These are phyloP conservation scores for Dicycla oo DNA, from an alignment of 2,888 invertebrate genomes.

Conservation along the genomic window DNA sequence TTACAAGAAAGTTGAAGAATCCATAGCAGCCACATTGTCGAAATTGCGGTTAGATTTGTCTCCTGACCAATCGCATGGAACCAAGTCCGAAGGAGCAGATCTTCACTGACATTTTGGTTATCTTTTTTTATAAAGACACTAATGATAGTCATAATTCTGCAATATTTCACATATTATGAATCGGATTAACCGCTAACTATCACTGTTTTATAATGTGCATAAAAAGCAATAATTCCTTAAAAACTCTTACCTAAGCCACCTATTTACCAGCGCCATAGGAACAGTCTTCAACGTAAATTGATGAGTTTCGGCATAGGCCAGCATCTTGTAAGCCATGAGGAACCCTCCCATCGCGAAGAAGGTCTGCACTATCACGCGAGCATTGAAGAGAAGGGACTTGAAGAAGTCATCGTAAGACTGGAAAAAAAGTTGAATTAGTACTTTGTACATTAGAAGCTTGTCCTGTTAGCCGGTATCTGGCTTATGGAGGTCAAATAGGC, in stretches of 20 bases:
- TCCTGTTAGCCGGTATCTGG: too few species aligned
- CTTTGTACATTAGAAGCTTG: not conserved
- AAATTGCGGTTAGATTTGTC: not conserved
- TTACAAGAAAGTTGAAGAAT: too few species aligned
- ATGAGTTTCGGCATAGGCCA: conserved; percentile 83
- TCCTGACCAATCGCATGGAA: not conserved
- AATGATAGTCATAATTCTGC: not conserved
- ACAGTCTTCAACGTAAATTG: conserved; percentile 82
- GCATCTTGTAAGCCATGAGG: conserved; percentile 88
- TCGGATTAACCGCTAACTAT: too few species aligned
- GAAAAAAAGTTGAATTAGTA: conserved; percentile 20
- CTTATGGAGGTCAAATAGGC: too few species aligned
- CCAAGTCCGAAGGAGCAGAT: not conserved
- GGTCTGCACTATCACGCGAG: conserved; percentile 85
- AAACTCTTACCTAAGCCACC: conserved; percentile 82
- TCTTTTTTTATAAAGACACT: not conserved
- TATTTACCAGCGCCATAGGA: conserved; percentile 85
- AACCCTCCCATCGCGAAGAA: conserved; percentile 89
- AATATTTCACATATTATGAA: too few species aligned
- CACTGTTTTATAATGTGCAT: too few species aligned
- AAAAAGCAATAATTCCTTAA: too few species aligned
- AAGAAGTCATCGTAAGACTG: conserved; percentile 88
- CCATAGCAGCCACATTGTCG: not conserved
- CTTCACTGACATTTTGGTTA: not conserved
- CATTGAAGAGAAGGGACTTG: conserved; percentile 86